Evolutionary conservation across 2,113 vertebrate species (phyloP).

Genomic region (Columba livia): DNA sequence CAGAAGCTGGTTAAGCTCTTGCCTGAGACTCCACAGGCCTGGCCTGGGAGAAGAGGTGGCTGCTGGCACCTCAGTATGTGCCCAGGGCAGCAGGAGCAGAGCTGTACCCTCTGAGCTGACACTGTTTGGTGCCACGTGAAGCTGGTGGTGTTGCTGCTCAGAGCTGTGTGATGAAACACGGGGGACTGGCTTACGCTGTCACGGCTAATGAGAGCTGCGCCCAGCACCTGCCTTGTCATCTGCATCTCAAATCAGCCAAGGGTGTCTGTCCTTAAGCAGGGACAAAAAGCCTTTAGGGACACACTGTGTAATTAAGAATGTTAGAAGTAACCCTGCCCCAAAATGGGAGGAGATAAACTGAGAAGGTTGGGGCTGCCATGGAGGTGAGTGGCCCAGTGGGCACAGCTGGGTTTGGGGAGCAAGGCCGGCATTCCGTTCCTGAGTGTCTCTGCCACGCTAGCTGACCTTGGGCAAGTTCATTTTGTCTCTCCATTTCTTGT

Average conservation of each 20-base stretch:
- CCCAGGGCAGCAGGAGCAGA: neutral
- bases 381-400: neutral
- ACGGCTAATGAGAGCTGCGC: neutral
- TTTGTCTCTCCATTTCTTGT: neutral
- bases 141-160: neutral
- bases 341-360: neutral
- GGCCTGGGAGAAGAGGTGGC: neutral
- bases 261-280: neutral
- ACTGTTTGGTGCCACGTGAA: neutral
- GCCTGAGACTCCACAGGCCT: neutral
- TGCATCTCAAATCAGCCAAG: neutral
- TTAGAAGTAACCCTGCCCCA: neutral
- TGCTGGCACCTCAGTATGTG: rapidly evolving
- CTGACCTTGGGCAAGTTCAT: neutral
- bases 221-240: neutral
- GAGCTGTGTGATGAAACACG: neutral
- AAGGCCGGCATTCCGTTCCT: neutral
- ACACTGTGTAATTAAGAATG: neutral
- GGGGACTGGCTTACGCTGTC: neutral
- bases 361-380: neutral
- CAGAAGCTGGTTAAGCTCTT: neutral
- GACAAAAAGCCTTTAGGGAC: neutral
- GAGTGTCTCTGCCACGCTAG: rapidly evolving
- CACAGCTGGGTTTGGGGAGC: neutral
- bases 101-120: neutral